Base-by-base conservation (phyloP, 2,888 invertebrate genomes). In the Acronicta aceris region DNA sequence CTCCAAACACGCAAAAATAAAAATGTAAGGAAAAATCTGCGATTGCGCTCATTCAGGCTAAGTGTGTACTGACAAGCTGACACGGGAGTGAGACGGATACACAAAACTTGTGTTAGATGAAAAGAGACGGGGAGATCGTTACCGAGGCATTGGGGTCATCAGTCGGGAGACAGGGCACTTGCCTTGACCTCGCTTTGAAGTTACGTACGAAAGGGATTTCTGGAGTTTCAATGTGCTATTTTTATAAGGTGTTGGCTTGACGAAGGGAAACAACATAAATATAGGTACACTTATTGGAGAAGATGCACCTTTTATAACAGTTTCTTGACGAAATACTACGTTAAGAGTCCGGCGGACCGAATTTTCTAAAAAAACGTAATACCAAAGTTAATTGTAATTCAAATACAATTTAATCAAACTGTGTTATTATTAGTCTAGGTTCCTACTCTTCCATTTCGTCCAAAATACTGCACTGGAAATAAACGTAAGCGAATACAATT, bases 171-270 rank as follows among this genome's bases (percentile, higher is more conserved):
- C 76, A 66, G 63, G 61, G 61, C 54, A 59, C 36, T 64, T 69
- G 69, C 57, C 78, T 78, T 78, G 76, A 76, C 76, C 78, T 59
- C 60, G 46, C 50, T 45, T 61, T 56, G 49, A 40, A 66, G 65
- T 61, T 57, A 75, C 46, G 52, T 47, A 59, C 25, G 42, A 7
- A 55, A 50, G 53, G 16, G 36, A 59, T 43, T 65, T 54, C 55
- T 57, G 61, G 58, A 52, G 57, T 56, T 58, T 36, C 42, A 42
- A 49, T 49, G 48, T 57, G n/a, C 41, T 67, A 43, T 58, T 67
- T 65, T 71, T 66, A 30, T 17, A 13, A 12, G 9, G 12, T 5
- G 5, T 45, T 43, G 27, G 5, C 6, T 33, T 10, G 33, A 33
- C 7, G 12, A 33, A 33, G 33, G 7, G 7, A 12, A 33, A 33